Base-by-base conservation (phyloP, 1,140 invertebrate genomes). In the Nasonia longicornis region DNA sequence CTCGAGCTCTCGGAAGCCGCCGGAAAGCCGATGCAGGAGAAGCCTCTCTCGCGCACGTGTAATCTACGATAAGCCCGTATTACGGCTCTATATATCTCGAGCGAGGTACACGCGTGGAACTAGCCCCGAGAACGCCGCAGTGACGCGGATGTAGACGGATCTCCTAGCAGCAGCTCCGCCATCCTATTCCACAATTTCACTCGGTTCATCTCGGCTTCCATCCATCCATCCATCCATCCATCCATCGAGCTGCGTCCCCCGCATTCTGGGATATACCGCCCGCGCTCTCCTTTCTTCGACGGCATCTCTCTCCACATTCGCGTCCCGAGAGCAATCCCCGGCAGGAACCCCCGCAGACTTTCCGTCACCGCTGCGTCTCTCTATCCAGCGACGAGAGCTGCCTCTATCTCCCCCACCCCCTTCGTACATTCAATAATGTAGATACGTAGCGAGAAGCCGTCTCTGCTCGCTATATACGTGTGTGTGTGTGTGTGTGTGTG, bases 131-230 rank as follows among this genome's bases (percentile, higher is more conserved):
- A 26, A 16, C 63, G 64, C 10, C 2, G 35, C 29, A 64, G 70
- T 6, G 69, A 63, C 31, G n/a, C 6, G 16, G 45, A 71, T 71
- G 14, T 16, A 29, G 58, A 67, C 31, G 16, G 42, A 11, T 58
- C 52, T 58, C 52, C 7, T 20, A 26, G 26, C 26, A 26, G 4
- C 31, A 26, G 31, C 48, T 1, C 11, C 20, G 26, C 38, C 70
- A 78, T 78, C 81, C 81, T 82, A 82, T 77, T 78, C 45, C 69
- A 74, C 26, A 77, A 82, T 82, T 82, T 78, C 80, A 72, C n/a
- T 72, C 52, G 58, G 80, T 77, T 81, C 67, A 77, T 81, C 76
- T 20, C 2, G 26, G 8, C 12, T 52, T 38, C 29, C 72, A 45
- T 52, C 67, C 12, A 22, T 29, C 52, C 12, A 16, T 77, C 81